Conservation (phyloP, 2,113 vertebrate genomes). For the Neodon shergylaensis region DNA sequence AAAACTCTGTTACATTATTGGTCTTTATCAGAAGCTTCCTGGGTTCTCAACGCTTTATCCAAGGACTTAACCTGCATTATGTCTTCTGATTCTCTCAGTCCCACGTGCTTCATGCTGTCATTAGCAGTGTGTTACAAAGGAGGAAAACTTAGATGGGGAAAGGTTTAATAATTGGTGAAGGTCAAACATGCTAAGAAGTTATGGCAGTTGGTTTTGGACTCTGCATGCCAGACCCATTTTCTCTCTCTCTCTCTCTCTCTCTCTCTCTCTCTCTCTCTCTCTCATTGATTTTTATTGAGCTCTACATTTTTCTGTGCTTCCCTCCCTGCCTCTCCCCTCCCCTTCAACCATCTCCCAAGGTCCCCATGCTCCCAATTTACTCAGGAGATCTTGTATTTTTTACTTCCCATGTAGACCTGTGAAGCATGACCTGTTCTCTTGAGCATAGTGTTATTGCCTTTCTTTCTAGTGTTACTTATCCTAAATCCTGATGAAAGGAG, state of each 20-base stretch:
- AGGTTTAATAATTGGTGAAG: neutral
- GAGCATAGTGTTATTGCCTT: neutral
- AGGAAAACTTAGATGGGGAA: neutral
- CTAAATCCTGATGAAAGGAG: neutral
- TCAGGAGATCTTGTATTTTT: no score
- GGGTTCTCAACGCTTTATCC: neutral
- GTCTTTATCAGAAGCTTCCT: neutral
- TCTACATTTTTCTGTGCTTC: no score
- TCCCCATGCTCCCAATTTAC: no score
- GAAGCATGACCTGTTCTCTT: neutral
- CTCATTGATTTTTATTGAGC: no score
- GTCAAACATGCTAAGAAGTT: neutral
- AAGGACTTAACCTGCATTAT: neutral
- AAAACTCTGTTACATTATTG: neutral
- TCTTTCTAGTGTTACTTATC: neutral
- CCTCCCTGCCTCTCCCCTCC: no score
- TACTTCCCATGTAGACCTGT: no score
- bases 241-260: neutral
- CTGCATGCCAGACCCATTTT: neutral
- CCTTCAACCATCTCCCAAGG: no score
- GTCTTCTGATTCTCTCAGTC: neutral
- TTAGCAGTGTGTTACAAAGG: neutral
- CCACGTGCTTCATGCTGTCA: neutral
- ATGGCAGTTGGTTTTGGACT: neutral
- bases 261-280: no score